Conservation (phyloP, 2,113 vertebrate species). For the Mustelus asterias region DNA sequence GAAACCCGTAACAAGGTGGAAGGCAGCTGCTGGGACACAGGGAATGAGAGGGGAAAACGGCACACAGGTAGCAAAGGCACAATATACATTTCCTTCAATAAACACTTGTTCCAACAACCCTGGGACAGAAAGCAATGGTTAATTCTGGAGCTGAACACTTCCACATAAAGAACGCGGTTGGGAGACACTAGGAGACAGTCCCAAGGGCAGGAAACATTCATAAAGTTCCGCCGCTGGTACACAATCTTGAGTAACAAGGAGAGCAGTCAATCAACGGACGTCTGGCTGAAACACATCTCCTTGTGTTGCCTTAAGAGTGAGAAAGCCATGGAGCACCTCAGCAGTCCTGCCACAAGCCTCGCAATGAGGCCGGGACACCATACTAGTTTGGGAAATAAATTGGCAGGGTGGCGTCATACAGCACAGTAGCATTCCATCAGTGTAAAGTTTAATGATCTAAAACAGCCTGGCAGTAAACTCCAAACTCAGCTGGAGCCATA, state of each 20-base stretch:
- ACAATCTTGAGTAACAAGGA: background rate
- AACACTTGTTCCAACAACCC: background rate
- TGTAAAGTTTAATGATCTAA: constrained; percentile 18
- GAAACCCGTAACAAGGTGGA: background rate
- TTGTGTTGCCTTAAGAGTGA: background rate
- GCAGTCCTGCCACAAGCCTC: background rate
- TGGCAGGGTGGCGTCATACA: background rate
- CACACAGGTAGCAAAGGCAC: background rate
- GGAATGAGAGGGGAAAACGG: background rate
- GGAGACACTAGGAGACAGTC: background rate
- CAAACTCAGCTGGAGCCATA: background rate
- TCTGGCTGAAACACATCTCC: background rate
- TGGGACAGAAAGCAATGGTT: background rate
- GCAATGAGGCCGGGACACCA: background rate
- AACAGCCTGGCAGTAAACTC: constrained; percentile 16
- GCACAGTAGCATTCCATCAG: background rate
- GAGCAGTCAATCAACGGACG: background rate
- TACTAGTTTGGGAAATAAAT: background rate
- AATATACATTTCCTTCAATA: background rate
- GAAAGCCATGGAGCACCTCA: background rate
- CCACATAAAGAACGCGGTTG: background rate
- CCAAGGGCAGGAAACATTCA: background rate
- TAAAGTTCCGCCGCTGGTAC: background rate
- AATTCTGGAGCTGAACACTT: background rate
- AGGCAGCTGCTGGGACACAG: background rate